Evolutionary conservation across 2,888 invertebrate species (phyloP).

Genomic region (Litoditis marina): DNA sequence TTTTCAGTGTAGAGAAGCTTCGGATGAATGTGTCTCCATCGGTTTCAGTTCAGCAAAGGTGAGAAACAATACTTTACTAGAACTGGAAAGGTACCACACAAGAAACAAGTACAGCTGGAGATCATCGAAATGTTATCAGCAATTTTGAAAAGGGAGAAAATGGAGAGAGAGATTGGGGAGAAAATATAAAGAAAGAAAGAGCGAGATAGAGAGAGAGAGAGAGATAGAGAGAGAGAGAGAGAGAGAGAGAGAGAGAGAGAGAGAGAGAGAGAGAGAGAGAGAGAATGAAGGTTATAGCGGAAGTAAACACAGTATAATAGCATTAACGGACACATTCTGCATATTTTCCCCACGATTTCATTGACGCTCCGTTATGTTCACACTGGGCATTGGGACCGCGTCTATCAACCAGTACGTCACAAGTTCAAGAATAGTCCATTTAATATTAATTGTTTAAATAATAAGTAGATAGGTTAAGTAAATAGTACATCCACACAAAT

Average conservation of each 20-base stretch:
- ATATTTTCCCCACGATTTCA: too few species aligned
- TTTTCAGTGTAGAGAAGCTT: constrained; percentile 29
- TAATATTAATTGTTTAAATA: too few species aligned
- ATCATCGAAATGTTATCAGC: neutral
- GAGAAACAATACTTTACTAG: too few species aligned
- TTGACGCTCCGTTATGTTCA: too few species aligned
- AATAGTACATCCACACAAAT: too few species aligned
- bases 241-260: constrained; percentile 4
- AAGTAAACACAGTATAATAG: neutral
- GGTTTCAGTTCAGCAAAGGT: constrained; percentile 31
- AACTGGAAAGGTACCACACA: too few species aligned
- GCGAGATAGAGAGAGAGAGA: neutral
- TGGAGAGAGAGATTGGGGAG: too few species aligned
- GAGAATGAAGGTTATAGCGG: neutral
- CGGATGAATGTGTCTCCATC: constrained; percentile 33
- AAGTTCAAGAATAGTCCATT: too few species aligned
- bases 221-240: neutral
- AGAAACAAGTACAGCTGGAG: neutral
- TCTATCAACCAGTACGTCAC: too few species aligned
- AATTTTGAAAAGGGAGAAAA: neutral
- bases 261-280: neutral
- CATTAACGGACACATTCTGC: too few species aligned
- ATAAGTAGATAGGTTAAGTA: too few species aligned
- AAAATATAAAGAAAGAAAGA: neutral
- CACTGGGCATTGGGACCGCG: too few species aligned